Conservation (phyloP, 2,888 invertebrate genomes). For the Papilio demoleus region DNA sequence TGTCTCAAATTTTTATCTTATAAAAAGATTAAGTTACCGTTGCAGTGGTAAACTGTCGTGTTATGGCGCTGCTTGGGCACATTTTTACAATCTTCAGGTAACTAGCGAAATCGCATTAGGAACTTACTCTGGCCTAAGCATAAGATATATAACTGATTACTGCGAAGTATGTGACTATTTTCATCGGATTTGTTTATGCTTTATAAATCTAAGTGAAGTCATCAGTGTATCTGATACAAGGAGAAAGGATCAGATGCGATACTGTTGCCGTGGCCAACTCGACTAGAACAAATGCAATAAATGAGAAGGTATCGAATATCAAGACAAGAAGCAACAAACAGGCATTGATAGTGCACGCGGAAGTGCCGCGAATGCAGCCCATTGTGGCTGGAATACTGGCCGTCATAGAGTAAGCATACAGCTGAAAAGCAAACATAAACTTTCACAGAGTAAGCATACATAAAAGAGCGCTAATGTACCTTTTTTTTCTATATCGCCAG, state of each 20-base stretch:
- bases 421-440: background rate
- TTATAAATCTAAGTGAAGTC: background rate
- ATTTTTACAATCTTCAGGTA: no score
- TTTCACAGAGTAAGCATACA: background rate
- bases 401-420: slow-evolving; percentile 1
- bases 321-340: slow-evolving; percentile 52
- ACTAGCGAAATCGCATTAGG: no score
- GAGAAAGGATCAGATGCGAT: slow-evolving; percentile 15
- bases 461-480: slow-evolving; percentile 58
- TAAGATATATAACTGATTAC: no score
- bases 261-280: background rate
- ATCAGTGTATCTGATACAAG: background rate
- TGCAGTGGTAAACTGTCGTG: no score
- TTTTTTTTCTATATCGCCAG: slow-evolving; percentile 39
- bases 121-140: no score
- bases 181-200: no score
- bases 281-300: slow-evolving; percentile 31
- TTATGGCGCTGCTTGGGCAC: no score
- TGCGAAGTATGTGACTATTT: no score
- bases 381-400: background rate
- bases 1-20: no score
- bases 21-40: no score
- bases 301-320: slow-evolving; percentile 42
- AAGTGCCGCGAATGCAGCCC: slow-evolving; percentile 55
- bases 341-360: slow-evolving; percentile 65